These are phyloP conservation scores for Drosophila pseudotakahashii DNA, from an alignment of 2,888 invertebrate species.

Conservation along the genomic window DNA sequence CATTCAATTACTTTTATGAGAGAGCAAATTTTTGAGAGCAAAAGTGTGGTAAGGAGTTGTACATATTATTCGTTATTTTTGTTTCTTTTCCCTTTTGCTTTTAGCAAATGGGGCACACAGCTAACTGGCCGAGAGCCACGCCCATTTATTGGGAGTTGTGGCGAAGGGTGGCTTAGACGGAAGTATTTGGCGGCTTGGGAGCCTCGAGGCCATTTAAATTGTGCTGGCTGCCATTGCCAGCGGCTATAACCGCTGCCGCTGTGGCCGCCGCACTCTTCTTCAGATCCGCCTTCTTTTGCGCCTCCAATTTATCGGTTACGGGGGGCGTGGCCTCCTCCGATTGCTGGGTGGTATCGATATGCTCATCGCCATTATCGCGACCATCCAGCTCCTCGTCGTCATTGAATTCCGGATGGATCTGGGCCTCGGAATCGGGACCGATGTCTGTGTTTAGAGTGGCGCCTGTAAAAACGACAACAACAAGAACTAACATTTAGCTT, in stretches of 20 bases:
- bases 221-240: constrained; percentile 62
- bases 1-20: constrained; percentile 8
- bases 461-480: constrained; percentile 88
- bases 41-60: constrained; percentile 40
- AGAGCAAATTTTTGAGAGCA: constrained; percentile 40
- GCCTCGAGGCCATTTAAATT: constrained; percentile 69
- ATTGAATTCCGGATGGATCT: constrained; percentile 86
- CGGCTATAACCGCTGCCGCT: constrained; percentile 74
- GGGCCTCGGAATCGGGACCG: constrained; percentile 87
- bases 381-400: constrained; percentile 85
- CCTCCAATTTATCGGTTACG: constrained; percentile 83
- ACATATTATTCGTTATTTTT: constrained; percentile 13
- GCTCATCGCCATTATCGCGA: constrained; percentile 83
- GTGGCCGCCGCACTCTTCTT: constrained; percentile 78
- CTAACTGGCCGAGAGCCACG: constrained; percentile 39
- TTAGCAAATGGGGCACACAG: constrained; percentile 40
- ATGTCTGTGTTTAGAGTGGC: constrained; percentile 87
- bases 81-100: constrained; percentile 50
- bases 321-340: constrained; percentile 84
- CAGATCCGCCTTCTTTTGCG: constrained; percentile 83
- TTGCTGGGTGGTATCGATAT: constrained; percentile 83
- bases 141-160: neutral
- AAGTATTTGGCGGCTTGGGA: constrained; percentile 84
- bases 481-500: constrained; percentile 85
- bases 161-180: constrained; percentile 68